These are phyloP conservation scores for Bellardia pandia DNA, from an alignment of 2,888 invertebrate species.

Conservation along the genomic window DNA sequence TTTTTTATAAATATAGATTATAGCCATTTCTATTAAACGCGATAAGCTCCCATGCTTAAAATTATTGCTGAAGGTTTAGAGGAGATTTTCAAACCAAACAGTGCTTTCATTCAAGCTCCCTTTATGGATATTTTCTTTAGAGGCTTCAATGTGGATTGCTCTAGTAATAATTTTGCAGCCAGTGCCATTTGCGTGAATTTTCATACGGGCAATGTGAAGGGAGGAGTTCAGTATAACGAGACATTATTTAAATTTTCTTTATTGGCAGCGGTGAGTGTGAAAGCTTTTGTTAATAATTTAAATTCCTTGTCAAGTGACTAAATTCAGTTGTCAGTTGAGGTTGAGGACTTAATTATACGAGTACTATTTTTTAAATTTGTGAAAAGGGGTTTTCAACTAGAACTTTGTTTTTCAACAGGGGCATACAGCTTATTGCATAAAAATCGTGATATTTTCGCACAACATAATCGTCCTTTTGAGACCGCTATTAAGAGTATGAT, in stretches of 20 bases:
- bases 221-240: constrained; percentile 85
- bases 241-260: constrained; percentile 89
- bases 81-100: constrained; percentile 88
- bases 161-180: constrained; percentile 89
- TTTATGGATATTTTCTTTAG: constrained; percentile 89
- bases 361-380: too few species aligned
- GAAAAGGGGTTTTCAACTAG: too few species aligned
- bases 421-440: too few species aligned
- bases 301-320: too few species aligned
- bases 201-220: constrained; percentile 86
- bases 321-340: too few species aligned
- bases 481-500: too few species aligned
- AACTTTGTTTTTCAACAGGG: too few species aligned
- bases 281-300: background rate
- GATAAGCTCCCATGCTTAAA: constrained; percentile 86
- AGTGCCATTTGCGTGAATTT: constrained; percentile 89
- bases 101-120: constrained; percentile 85
- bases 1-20: constrained; percentile 74
- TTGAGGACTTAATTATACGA: too few species aligned
- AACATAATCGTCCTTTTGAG: too few species aligned
- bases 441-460: too few species aligned
- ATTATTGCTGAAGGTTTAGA: constrained; percentile 87
- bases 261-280: constrained; percentile 87
- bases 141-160: constrained; percentile 89
- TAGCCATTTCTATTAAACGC: constrained; percentile 85